Percentiles rank a stretch among this genome's conserved stretches.
Conservation (phyloP, 2,888 invertebrate genomes). For the Actias luna region DNA sequence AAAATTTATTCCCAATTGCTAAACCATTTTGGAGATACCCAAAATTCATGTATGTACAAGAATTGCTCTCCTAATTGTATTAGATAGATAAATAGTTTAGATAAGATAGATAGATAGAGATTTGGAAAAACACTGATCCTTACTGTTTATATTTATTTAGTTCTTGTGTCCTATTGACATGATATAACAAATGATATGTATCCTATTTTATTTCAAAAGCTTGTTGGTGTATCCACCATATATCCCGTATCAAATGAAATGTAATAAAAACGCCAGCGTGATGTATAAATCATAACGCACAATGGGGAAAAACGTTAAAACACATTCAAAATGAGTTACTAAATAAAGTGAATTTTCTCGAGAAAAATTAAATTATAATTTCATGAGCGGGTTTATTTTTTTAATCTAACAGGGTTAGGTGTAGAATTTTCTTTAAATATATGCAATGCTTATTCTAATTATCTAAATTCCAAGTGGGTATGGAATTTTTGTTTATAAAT, state of each 20-base stretch:
- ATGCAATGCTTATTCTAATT: constrained; percentile 42
- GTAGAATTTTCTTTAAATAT: constrained; percentile 49
- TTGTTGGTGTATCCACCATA: background rate
- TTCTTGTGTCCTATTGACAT: background rate
- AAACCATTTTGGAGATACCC: no score
- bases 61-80: no score
- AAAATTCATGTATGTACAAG: no score
- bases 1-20: no score
- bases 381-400: constrained; percentile 67
- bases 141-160: background rate
- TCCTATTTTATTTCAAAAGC: background rate
- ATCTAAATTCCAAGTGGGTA: background rate
- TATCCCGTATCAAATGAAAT: constrained; percentile 6
- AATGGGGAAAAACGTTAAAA: constrained; percentile 37
- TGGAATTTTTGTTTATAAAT: constrained; percentile 25
- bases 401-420: constrained; percentile 51
- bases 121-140: no score
- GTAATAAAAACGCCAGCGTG: constrained; percentile 6
- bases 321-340: constrained; percentile 49
- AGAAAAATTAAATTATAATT: constrained; percentile 77
- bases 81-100: no score
- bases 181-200: background rate
- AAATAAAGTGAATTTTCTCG: constrained; percentile 43
- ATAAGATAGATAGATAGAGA: no score
- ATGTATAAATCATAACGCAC: constrained; percentile 9